A percentile compares a stretch with the other conserved stretches of the same genome.
Evolutionary conservation across 2,888 invertebrate species (phyloP).

Genomic region (Resseliella maxima): DNA sequence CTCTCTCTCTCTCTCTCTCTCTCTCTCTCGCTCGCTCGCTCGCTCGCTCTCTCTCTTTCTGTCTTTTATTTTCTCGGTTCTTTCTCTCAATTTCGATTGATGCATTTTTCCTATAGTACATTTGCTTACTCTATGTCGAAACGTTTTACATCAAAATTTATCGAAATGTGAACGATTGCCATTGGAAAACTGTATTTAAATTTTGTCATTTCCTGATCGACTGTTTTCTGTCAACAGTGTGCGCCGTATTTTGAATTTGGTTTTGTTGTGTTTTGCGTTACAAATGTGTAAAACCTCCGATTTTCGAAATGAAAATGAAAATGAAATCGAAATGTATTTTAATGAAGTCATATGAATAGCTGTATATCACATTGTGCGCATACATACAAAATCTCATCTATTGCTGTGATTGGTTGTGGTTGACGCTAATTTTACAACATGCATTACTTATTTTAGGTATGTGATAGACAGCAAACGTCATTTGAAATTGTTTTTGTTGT

Average conservation of each 20-base stretch:
- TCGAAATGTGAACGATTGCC: neutral
- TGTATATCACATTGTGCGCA: neutral
- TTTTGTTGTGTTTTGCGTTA: neutral
- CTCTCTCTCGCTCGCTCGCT: too few species aligned
- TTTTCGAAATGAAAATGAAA: neutral
- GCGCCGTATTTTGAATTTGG: neutral
- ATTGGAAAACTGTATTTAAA: neutral
- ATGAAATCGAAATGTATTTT: constrained; percentile 1
- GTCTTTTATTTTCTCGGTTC: too few species aligned
- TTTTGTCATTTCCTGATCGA: constrained; percentile 15
- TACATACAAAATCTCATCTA: neutral
- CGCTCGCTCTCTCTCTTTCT: too few species aligned
- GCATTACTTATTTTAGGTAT: constrained; percentile 26
- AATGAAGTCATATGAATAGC: constrained; percentile 15
- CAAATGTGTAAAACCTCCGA: neutral
- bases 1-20: too few species aligned
- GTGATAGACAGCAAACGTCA: neutral
- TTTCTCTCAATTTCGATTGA: constrained; percentile 40
- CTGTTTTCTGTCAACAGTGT: neutral
- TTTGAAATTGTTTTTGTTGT: neutral
- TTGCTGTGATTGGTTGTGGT: constrained; percentile 28
- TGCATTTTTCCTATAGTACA: neutral
- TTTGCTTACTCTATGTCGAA: neutral
- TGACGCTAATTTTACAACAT: constrained; percentile 21
- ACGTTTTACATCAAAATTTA: neutral